These are phyloP conservation scores for Tricholaema leucomelas DNA, from an alignment of 2,113 vertebrate species.

Conservation along the genomic window DNA sequence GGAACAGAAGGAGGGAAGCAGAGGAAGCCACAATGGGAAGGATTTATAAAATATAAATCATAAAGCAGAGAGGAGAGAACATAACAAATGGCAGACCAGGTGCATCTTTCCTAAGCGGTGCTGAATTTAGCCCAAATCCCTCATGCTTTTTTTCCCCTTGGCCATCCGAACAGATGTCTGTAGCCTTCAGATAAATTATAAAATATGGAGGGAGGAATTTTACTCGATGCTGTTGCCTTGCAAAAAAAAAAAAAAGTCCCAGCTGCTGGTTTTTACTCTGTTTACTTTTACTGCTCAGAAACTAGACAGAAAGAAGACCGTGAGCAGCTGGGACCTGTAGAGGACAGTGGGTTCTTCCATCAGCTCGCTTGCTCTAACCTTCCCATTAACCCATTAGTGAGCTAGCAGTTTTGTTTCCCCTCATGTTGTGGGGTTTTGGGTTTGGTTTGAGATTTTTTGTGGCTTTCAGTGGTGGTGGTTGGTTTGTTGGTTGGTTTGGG, in stretches of 20 bases:
- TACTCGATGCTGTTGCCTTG: background rate
- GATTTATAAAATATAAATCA: constrained; percentile 63
- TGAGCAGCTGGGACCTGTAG: background rate
- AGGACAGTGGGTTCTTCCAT: background rate
- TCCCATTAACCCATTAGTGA: background rate
- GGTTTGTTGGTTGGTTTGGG: no score
- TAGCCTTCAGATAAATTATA: constrained; percentile 53
- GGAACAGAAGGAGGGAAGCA: constrained; percentile 32
- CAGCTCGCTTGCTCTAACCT: background rate
- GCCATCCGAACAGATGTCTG: constrained; percentile 51
- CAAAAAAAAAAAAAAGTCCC: background rate
- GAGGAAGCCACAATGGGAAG: background rate
- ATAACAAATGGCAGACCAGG: constrained; percentile 61
- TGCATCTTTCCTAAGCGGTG: constrained; percentile 50
- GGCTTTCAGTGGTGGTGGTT: no score
- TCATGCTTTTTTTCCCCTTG: constrained; percentile 37
- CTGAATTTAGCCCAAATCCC: constrained; percentile 62
- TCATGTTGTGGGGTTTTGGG: background rate
- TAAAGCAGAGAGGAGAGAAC: constrained; percentile 21
- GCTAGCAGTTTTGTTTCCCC: background rate
- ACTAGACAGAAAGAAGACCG: background rate
- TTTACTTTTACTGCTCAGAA: background rate
- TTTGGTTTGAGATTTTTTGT: no score
- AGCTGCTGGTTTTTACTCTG: background rate
- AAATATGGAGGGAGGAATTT: constrained; percentile 40